Conservation (phyloP, 92 coral and sea anemone genomes). For the Palythoa caribaeorum region DNA sequence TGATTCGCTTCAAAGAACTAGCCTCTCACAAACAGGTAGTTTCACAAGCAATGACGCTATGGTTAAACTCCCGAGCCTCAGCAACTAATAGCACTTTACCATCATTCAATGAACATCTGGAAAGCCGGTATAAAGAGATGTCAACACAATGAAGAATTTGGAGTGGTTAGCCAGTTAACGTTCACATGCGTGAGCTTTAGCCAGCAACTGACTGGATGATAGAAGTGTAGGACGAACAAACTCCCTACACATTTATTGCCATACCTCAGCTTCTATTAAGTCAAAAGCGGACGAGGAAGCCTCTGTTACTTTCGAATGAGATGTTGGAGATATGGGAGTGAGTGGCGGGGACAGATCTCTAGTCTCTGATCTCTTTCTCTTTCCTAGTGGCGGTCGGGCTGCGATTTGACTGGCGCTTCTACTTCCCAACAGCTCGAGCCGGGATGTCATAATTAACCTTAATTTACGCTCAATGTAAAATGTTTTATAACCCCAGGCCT, state of each 20-base stretch:
- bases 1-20: constrained; percentile 47
- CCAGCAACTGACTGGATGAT: constrained; percentile 57
- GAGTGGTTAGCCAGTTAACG: constrained; percentile 58
- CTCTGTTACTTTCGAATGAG: constrained; percentile 89
- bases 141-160: constrained; percentile 5
- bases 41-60: constrained; percentile 41
- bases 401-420: constrained; percentile 78
- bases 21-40: constrained; percentile 30
- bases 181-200: constrained; percentile 49
- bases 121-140: constrained; percentile 21
- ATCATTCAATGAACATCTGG: constrained; percentile 47
- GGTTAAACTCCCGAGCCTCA: constrained; percentile 33
- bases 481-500: constrained; percentile 97
- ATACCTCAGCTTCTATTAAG: constrained; percentile 94
- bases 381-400: constrained; percentile 67
- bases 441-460: constrained; percentile 96
- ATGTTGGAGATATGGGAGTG: constrained; percentile 98
- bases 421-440: constrained; percentile 91
- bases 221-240: constrained; percentile 12
- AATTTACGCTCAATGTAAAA: constrained; percentile 95
- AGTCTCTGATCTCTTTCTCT: constrained; percentile 83
- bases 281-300: constrained; percentile 94
- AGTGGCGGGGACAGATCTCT: constrained; percentile 99
- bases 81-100: constrained; percentile 35
- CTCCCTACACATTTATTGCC: constrained; percentile 50